These are phyloP conservation scores for Pheucticus melanocephalus DNA, from an alignment of 2,113 vertebrate genomes.

Conservation along the genomic window DNA sequence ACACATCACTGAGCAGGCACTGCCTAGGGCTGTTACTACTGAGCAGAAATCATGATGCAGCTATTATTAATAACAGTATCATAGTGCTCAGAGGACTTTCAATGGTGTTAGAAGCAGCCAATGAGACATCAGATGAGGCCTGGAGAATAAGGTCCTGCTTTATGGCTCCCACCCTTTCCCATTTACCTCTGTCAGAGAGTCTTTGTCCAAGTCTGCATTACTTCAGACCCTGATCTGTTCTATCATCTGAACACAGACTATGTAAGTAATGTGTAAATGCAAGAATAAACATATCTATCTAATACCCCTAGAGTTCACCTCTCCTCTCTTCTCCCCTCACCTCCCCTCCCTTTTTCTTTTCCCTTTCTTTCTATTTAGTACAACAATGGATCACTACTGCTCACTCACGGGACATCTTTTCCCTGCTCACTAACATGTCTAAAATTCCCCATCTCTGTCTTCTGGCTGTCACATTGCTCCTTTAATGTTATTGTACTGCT, in stretches of 20 bases:
- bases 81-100: neutral
- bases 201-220: neutral
- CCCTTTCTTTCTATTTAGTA: neutral
- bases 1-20: constrained; percentile 29
- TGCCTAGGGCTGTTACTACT: constrained; percentile 51
- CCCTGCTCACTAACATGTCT: neutral
- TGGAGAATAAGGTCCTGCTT: neutral
- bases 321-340: neutral
- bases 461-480: neutral
- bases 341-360: neutral
- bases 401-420: neutral
- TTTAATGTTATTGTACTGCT: neutral
- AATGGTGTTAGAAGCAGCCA: neutral
- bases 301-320: neutral
- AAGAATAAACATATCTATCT: neutral
- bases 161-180: neutral
- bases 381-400: neutral
- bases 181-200: neutral
- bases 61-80: constrained; percentile 32
- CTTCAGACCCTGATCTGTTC: neutral
- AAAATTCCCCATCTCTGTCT: neutral
- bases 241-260: neutral
- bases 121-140: neutral
- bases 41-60: constrained; percentile 27
- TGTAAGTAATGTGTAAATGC: neutral